These are phyloP conservation scores for Falco peregrinus DNA, from an alignment of 2,797 vertebrate genomes.

Conservation along the genomic window DNA sequence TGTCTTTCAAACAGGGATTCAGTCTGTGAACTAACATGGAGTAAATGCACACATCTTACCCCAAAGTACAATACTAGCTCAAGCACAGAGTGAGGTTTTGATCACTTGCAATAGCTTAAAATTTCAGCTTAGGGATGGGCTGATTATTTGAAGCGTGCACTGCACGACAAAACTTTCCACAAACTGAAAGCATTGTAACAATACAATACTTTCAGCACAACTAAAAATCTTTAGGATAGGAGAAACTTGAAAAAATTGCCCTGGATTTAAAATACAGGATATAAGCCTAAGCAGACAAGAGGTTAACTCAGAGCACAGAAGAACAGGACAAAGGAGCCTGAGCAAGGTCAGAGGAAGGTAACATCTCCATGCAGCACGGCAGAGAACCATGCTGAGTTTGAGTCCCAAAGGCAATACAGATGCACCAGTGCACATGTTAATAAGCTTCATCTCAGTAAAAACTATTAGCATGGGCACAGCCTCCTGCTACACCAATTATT, in stretches of 20 bases:
- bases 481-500: slow-evolving; percentile 60
- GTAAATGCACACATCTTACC: not conserved
- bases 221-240: not conserved
- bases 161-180: not conserved
- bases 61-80: not conserved
- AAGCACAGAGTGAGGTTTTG: not conserved
- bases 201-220: not conserved
- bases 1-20: not conserved
- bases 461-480: slow-evolving; percentile 60
- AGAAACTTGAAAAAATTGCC: not conserved
- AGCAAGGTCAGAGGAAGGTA: slow-evolving; percentile 70
- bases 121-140: not conserved
- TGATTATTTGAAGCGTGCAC: not conserved
- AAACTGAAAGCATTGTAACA: not conserved
- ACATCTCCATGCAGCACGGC: slow-evolving; percentile 35
- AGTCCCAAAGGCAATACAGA: slow-evolving; percentile 70
- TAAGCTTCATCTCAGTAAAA: slow-evolving; percentile 66
- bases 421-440: slow-evolving; percentile 71
- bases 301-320: slow-evolving; percentile 39
- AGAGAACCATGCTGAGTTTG: slow-evolving; percentile 38
- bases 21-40: not conserved
- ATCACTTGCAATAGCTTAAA: not conserved
- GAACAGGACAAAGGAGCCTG: slow-evolving; percentile 55
- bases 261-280: not conserved
- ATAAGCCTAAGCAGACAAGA: slow-evolving; percentile 13